Conservation (phyloP, 1,140 invertebrate species). For the Pectinophora gossypiella region DNA sequence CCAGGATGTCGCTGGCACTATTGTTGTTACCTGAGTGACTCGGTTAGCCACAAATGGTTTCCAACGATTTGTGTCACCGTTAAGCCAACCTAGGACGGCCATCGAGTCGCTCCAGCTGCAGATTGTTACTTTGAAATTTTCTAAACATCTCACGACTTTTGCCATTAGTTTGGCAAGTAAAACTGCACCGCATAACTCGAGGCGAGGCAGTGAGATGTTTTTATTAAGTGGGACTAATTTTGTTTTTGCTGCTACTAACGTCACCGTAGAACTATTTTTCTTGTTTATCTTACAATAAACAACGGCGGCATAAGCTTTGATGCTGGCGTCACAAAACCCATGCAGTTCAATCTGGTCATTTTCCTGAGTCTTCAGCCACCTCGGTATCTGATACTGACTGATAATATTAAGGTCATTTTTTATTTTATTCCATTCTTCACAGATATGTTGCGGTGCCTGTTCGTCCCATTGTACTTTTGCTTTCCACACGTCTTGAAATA, state of each 20-base stretch:
- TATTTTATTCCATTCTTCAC: no score
- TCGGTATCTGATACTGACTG: slow-evolving; percentile 8
- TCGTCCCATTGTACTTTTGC: no score
- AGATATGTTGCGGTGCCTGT: no score
- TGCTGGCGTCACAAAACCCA: slow-evolving; percentile 51
- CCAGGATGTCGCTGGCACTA: no score
- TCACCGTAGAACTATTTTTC: not conserved
- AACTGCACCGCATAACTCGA: slow-evolving; percentile 43
- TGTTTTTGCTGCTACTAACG: slow-evolving; percentile 19
- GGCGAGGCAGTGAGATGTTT: slow-evolving; percentile 14
- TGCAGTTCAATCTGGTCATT: slow-evolving; percentile 21
- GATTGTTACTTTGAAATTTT: not conserved
- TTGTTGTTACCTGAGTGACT: no score
- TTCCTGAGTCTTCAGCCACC: slow-evolving; percentile 7
- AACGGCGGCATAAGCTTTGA: slow-evolving; percentile 43
- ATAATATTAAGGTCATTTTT: slow-evolving; percentile 3
- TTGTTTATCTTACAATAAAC: slow-evolving; percentile 37
- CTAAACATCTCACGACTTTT: not conserved
- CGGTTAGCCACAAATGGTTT: no score
- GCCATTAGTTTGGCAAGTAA: slow-evolving; percentile 29
- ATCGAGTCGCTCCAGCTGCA: no score
- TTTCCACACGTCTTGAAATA: no score
- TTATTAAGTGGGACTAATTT: slow-evolving; percentile 16
- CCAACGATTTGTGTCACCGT: no score
- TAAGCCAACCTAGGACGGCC: no score